These are phyloP conservation scores for Tipula unca DNA, from an alignment of 2,888 invertebrate species.

Conservation along the genomic window DNA sequence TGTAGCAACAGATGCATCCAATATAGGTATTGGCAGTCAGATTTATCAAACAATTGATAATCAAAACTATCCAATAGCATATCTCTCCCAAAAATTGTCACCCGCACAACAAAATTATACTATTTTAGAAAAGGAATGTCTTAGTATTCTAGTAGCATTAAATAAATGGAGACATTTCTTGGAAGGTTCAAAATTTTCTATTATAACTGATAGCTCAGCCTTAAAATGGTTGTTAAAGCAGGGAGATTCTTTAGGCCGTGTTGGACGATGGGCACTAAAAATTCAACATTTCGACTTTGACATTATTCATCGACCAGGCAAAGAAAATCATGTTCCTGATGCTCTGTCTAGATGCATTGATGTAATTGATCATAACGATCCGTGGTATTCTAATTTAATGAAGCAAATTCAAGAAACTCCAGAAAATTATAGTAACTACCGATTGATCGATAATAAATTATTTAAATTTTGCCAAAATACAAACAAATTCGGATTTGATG, in stretches of 20 bases:
- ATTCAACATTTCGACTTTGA: neutral
- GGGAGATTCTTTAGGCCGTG: neutral
- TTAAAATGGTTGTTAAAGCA: neutral
- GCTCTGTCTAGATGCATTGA: too few species aligned
- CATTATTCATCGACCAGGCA: neutral
- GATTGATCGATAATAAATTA: too few species aligned
- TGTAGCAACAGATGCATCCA: too few species aligned
- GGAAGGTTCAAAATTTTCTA: neutral
- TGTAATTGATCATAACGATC: too few species aligned
- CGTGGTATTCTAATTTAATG: neutral
- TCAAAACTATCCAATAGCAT: neutral
- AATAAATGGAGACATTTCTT: neutral
- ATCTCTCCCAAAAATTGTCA: neutral
- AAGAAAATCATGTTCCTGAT: too few species aligned
- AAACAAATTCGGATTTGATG: too few species aligned
- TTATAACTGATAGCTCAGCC: neutral
- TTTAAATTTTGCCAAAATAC: too few species aligned
- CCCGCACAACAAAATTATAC: neutral
- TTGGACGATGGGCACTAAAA: neutral
- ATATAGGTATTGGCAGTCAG: neutral
- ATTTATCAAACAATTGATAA: neutral
- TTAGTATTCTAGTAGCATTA: neutral
- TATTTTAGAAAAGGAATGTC: neutral
- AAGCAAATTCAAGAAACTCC: neutral
- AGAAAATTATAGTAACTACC: neutral